Conservation (phyloP, 2,113 vertebrate species). For the Equus przewalskii region DNA sequence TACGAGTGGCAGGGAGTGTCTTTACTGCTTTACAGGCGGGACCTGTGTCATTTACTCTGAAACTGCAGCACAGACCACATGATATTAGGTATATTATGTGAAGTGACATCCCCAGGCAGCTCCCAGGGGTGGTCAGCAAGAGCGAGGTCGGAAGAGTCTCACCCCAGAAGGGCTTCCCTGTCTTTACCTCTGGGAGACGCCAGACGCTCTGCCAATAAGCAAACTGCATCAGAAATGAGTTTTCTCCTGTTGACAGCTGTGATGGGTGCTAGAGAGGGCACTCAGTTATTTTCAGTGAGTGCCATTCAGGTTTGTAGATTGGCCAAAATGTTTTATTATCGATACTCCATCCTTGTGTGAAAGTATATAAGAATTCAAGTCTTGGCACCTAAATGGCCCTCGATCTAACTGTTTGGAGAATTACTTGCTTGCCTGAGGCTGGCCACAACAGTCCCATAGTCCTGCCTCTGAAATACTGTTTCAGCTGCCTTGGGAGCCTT, state of each 20-base stretch:
- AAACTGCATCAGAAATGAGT: neutral
- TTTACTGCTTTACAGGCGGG: neutral
- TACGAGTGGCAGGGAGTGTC: neutral
- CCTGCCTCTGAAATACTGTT: neutral
- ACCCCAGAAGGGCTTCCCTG: neutral
- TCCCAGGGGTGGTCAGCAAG: neutral
- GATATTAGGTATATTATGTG: neutral
- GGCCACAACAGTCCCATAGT: neutral
- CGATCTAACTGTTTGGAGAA: neutral
- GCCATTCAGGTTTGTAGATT: neutral
- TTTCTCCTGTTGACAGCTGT: neutral
- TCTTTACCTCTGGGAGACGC: slow-evolving; percentile 7
- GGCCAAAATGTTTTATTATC: neutral
- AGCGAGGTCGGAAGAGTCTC: neutral
- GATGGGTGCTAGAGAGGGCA: neutral
- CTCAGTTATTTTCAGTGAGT: neutral
- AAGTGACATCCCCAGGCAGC: neutral
- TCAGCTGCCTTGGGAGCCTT: neutral
- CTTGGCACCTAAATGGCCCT: neutral
- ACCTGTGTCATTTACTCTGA: neutral
- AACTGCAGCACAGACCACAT: neutral
- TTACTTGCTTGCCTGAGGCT: neutral
- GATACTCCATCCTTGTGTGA: neutral
- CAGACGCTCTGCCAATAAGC: neutral
- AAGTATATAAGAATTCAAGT: neutral